Percentiles rank a stretch among this genome's conserved stretches.
Evolutionary conservation across 2,888 invertebrate genomes (phyloP).

Genomic region (Laspeyria flexula): DNA sequence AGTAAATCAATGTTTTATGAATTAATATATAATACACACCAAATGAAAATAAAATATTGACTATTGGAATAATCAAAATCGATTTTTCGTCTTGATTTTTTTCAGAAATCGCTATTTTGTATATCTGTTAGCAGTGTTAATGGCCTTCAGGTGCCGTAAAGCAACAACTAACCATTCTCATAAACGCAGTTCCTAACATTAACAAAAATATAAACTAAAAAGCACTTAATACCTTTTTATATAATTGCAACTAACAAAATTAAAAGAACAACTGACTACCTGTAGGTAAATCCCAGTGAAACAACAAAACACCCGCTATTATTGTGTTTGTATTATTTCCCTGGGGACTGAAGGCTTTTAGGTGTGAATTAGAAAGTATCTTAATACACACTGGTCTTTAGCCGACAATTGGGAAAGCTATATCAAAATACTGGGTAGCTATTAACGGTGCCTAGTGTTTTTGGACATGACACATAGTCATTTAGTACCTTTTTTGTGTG

Average conservation of each 20-base stretch:
- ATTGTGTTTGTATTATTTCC: constrained; percentile 35
- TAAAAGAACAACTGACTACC: neutral
- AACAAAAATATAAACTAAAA: neutral
- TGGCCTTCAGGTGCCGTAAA: too few relatives aligned
- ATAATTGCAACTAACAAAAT: constrained; percentile 18
- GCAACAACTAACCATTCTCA: neutral
- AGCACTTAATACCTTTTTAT: constrained; percentile 24
- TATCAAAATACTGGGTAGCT: neutral
- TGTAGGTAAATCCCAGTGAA: constrained; percentile 11
- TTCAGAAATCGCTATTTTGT: too few relatives aligned
- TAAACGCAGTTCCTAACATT: neutral
- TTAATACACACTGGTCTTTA: constrained; percentile 29
- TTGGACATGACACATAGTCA: neutral
- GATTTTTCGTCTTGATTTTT: too few relatives aligned
- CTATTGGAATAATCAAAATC: too few relatives aligned
- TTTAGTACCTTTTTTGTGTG: too few relatives aligned
- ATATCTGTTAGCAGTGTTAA: too few relatives aligned
- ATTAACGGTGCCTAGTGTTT: constrained; percentile 1
- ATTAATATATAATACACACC: too few relatives aligned
- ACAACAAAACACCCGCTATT: constrained; percentile 8
- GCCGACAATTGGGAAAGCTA: constrained; percentile 15
- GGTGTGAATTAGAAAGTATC: constrained; percentile 35
- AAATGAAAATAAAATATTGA: too few relatives aligned
- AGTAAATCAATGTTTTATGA: too few relatives aligned
- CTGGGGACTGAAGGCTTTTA: constrained; percentile 39